Evolutionary conservation across 2,888 invertebrate species (phyloP).

Genomic region (Automeris io): DNA sequence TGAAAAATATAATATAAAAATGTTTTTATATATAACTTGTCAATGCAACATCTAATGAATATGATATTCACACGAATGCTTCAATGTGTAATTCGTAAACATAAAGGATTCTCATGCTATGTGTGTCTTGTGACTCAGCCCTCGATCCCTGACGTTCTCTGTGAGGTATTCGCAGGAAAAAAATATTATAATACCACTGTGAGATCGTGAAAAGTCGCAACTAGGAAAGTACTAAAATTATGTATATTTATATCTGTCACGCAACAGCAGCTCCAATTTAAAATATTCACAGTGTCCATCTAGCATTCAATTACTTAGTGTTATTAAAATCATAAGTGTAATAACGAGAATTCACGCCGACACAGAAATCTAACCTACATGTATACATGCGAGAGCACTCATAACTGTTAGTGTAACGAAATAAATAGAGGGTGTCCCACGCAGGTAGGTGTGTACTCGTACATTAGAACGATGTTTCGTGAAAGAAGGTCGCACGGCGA

Average conservation of each 20-base stretch:
- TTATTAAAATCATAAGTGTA: slow-evolving; percentile 46
- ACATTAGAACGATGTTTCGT: slow-evolving; percentile 48
- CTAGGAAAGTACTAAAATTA: slow-evolving; percentile 22
- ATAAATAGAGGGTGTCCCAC: slow-evolving; percentile 64
- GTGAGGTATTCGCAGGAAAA: slow-evolving; percentile 62
- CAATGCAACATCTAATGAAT: slow-evolving; percentile 34
- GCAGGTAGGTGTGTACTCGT: slow-evolving; percentile 36
- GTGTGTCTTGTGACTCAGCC: slow-evolving; percentile 49
- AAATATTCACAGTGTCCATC: slow-evolving; percentile 34
- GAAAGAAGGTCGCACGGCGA: slow-evolving; percentile 73
- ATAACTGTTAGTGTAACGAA: slow-evolving; percentile 67
- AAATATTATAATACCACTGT: slow-evolving; percentile 63
- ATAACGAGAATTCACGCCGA: slow-evolving; percentile 52
- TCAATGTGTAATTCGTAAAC: slow-evolving; percentile 28
- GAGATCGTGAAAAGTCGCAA: slow-evolving; percentile 39
- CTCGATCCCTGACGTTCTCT: slow-evolving; percentile 52
- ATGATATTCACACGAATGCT: slow-evolving; percentile 27
- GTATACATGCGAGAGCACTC: slow-evolving; percentile 64
- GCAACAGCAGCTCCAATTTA: slow-evolving; percentile 39
- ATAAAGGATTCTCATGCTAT: slow-evolving; percentile 49
- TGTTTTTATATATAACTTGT: slow-evolving; percentile 31
- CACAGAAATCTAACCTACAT: slow-evolving; percentile 71
- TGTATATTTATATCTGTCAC: slow-evolving; percentile 39
- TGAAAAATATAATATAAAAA: slow-evolving; percentile 26
- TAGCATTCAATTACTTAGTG: slow-evolving; percentile 52